phyloP scores from a whole-genome alignment of 2,888 invertebrate species.

The Saturnia pavonia region DNA sequence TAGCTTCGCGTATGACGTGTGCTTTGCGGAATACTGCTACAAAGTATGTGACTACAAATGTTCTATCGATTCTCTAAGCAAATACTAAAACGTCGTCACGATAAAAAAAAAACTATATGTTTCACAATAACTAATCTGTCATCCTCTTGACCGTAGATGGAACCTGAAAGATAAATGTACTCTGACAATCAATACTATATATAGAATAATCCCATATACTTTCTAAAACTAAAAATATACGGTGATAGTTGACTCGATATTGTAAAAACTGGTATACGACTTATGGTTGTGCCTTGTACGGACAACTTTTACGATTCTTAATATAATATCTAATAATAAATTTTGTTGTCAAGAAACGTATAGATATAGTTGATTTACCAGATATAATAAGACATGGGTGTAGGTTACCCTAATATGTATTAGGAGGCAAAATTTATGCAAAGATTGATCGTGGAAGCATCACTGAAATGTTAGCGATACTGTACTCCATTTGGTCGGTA shows the following conservation, averaged over 20 bases:
- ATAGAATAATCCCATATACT: not conserved
- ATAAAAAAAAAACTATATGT: too few species aligned
- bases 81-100: too few species aligned
- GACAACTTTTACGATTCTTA: conserved; percentile 8
- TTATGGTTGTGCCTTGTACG: not conserved
- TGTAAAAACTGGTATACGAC: conserved; percentile 1
- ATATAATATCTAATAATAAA: not conserved
- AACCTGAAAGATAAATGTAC: not conserved
- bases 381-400: not conserved
- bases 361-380: not conserved
- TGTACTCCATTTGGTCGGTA: not conserved
- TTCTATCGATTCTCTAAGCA: too few species aligned
- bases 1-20: too few species aligned
- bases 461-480: not conserved
- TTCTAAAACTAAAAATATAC: conserved; percentile 7
- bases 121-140: too few species aligned
- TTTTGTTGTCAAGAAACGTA: not conserved
- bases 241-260: not conserved
- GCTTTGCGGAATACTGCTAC: too few species aligned
- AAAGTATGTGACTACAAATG: too few species aligned
- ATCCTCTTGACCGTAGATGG: too few species aligned
- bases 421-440: too few species aligned
- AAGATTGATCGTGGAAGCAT: not conserved
- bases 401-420: not conserved
- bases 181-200: not conserved